Conservation (phyloP, 1,140 invertebrate genomes). For the Leptinotarsa lineolata region DNA sequence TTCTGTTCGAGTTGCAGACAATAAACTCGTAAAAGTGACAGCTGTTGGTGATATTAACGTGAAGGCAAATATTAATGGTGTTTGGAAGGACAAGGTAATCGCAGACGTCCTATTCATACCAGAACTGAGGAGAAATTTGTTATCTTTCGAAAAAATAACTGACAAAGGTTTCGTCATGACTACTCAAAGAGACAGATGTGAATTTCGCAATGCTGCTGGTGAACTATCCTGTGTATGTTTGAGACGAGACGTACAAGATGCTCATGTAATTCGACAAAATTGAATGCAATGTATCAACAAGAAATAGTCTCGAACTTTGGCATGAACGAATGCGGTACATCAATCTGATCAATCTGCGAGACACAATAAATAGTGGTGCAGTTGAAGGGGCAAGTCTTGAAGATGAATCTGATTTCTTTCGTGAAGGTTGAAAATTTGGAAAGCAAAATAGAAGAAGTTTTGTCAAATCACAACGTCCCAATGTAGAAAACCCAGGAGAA, state of each 20-base stretch:
- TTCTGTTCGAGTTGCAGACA: no score
- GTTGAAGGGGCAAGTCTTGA: no score
- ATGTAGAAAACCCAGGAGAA: no score
- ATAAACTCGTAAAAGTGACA: no score
- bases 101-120: no score
- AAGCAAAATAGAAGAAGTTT: conserved; percentile 6
- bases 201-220: conserved; percentile 11
- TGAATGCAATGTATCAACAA: conserved; percentile 15
- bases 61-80: no score
- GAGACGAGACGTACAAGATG: neutral
- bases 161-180: conserved; percentile 22
- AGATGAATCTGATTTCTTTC: no score
- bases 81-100: no score
- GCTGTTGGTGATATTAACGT: no score
- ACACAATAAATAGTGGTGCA: no score
- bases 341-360: no score
- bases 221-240: conserved; percentile 2
- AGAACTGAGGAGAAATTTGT: conserved; percentile 26
- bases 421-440: conserved; percentile 2
- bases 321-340: conserved; percentile 41
- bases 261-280: neutral
- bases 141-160: conserved; percentile 18
- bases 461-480: no score
- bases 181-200: conserved; percentile 5
- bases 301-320: conserved; percentile 29